Conservation (phyloP, 1,140 invertebrate genomes). For the Ylistrum balloti region DNA sequence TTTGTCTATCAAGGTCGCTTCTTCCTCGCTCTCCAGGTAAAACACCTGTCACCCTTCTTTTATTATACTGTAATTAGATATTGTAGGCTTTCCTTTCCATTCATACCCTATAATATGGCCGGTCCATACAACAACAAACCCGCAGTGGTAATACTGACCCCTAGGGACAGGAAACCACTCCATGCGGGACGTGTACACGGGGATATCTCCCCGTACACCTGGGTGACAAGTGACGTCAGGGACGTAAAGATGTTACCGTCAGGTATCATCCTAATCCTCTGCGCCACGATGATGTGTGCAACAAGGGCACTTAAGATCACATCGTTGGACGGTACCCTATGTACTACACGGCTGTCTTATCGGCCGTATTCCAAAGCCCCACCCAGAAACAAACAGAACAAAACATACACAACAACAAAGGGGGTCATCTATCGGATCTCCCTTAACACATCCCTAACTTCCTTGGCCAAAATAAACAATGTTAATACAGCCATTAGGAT, state of each 20-base stretch:
- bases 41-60: too few species aligned
- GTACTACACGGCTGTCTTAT: not conserved
- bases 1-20: too few species aligned
- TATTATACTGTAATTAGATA: too few species aligned
- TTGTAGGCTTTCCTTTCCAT: too few species aligned
- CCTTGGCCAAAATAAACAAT: not conserved
- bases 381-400: not conserved
- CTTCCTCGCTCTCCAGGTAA: too few species aligned
- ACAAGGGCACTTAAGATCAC: not conserved
- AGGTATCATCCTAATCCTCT: not conserved
- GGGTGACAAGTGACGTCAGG: not conserved
- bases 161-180: too few species aligned
- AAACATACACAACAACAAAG: not conserved
- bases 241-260: not conserved
- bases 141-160: too few species aligned
- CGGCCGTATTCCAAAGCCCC: not conserved
- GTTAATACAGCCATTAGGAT: not conserved
- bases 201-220: not conserved
- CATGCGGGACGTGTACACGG: too few species aligned
- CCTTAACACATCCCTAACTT: not conserved
- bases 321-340: not conserved
- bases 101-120: too few species aligned
- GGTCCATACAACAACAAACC: too few species aligned
- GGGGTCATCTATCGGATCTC: not conserved
- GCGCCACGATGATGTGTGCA: not conserved